Percentiles rank a stretch among this genome's conserved stretches.
Conservation (phyloP, 92 coral and sea anemone genomes). For the Siderastrea radians region DNA sequence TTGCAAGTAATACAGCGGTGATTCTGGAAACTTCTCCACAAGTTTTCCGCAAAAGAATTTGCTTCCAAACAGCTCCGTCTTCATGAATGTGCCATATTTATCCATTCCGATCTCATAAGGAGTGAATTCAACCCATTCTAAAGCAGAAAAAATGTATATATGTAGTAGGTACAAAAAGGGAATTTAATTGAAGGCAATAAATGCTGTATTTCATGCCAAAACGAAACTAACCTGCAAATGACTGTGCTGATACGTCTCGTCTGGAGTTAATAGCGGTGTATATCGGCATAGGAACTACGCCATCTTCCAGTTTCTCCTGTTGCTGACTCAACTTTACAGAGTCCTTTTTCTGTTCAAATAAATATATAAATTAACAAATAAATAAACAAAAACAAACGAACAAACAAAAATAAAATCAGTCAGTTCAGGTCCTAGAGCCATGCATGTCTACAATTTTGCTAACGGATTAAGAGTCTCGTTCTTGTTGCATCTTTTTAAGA, state of each 20-base stretch:
- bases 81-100: conserved; percentile 92
- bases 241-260: conserved; percentile 87
- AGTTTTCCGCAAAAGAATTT: conserved; percentile 86
- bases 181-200: not conserved
- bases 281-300: conserved; percentile 84
- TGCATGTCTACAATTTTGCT: no score
- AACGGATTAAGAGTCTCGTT: not conserved
- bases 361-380: not conserved
- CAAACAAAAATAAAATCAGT: not conserved
- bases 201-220: conserved; percentile 7
- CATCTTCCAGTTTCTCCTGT: conserved; percentile 70
- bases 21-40: conserved; percentile 78
- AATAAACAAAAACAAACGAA: not conserved
- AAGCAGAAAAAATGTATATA: not conserved
- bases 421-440: no score
- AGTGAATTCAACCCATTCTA: conserved; percentile 95
- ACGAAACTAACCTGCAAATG: conserved; percentile 76
- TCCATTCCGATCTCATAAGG: conserved; percentile 92
- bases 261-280: conserved; percentile 88
- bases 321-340: conserved; percentile 76
- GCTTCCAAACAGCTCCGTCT: conserved; percentile 84
- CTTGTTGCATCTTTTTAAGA: no score
- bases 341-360: conserved; percentile 40
- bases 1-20: conserved; percentile 84
- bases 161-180: no score